phyloP scores from a whole-genome alignment of 2,888 invertebrate genomes.

The Dolichomitus sp. region DNA sequence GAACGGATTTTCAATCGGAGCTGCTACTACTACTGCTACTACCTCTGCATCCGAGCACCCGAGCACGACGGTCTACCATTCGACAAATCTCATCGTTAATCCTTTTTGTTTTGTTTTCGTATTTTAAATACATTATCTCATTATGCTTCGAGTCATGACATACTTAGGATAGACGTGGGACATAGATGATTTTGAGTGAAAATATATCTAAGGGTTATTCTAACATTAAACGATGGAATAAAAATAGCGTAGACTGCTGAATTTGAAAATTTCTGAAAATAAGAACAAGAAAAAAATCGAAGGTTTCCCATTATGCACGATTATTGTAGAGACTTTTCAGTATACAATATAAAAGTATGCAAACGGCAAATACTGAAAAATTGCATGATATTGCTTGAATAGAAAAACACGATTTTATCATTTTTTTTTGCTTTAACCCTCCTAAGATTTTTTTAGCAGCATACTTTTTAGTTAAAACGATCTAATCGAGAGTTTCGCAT shows the following conservation, averaged over 20 bases:
- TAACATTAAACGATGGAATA: background rate
- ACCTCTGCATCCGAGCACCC: slow-evolving; percentile 66
- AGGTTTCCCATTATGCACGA: slow-evolving; percentile 14
- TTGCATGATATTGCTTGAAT: slow-evolving; percentile 13
- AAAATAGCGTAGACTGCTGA: background rate
- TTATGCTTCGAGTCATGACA: slow-evolving; percentile 27
- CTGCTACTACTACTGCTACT: slow-evolving; percentile 67
- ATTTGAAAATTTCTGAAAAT: background rate
- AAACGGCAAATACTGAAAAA: background rate
- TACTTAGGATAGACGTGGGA: background rate
- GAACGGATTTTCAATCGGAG: slow-evolving; percentile 45
- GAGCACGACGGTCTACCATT: slow-evolving; percentile 54
- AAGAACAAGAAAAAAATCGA: background rate
- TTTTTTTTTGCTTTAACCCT: background rate
- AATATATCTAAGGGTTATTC: background rate
- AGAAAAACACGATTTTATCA: background rate
- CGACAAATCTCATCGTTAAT: slow-evolving; percentile 49
- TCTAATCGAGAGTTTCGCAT: too few species aligned
- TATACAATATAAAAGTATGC: background rate
- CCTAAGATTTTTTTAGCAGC: background rate
- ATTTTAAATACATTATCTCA: slow-evolving; percentile 16
- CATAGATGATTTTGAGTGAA: slow-evolving; percentile 1
- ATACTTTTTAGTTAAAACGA: background rate
- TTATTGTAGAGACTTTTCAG: background rate
- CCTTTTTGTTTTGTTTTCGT: slow-evolving; percentile 15